Evolutionary conservation across 1,140 invertebrate species (phyloP).

Genomic region (Macrosteles quadrilineatus): DNA sequence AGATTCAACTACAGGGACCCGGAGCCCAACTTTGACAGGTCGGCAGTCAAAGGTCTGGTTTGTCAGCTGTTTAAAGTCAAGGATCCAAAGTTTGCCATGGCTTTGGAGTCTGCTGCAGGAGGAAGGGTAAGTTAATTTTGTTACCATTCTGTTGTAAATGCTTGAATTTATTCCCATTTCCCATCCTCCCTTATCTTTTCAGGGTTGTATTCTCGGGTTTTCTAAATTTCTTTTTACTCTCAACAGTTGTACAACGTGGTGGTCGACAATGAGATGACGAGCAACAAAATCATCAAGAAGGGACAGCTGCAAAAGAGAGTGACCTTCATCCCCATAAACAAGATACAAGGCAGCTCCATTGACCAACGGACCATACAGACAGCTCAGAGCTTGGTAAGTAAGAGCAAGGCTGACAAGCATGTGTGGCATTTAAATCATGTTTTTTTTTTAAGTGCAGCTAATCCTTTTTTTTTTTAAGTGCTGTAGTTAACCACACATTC

Average conservation of each 20-base stretch:
- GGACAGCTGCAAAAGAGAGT: slow-evolving; percentile 77
- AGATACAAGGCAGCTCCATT: slow-evolving; percentile 70
- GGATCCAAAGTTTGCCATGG: slow-evolving; percentile 71
- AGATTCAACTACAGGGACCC: slow-evolving; percentile 77
- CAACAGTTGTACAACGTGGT: slow-evolving; percentile 85
- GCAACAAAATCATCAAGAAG: slow-evolving; percentile 79
- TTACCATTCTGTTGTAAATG: background rate
- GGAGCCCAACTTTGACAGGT: slow-evolving; percentile 72
- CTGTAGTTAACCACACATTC: too few species aligned
- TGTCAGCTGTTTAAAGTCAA: slow-evolving; percentile 73
- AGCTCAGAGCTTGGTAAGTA: slow-evolving; percentile 73
- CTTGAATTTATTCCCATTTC: too few species aligned
- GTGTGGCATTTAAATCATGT: too few species aligned
- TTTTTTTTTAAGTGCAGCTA: too few species aligned
- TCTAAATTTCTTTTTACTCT: too few species aligned
- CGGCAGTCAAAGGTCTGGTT: slow-evolving; percentile 77
- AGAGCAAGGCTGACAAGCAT: background rate
- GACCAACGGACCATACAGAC: slow-evolving; percentile 59
- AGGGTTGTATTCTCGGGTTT: too few species aligned
- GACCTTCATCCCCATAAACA: slow-evolving; percentile 93
- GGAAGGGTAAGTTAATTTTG: slow-evolving; percentile 64
- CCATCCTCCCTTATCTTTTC: too few species aligned
- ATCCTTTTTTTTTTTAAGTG: too few species aligned
- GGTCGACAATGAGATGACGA: slow-evolving; percentile 83
- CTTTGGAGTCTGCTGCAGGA: slow-evolving; percentile 85